A percentile compares a stretch with the other conserved stretches of the same genome.
These are phyloP conservation scores for Pampus argenteus DNA, from an alignment of 2,797 vertebrate species.

Conservation along the genomic window DNA sequence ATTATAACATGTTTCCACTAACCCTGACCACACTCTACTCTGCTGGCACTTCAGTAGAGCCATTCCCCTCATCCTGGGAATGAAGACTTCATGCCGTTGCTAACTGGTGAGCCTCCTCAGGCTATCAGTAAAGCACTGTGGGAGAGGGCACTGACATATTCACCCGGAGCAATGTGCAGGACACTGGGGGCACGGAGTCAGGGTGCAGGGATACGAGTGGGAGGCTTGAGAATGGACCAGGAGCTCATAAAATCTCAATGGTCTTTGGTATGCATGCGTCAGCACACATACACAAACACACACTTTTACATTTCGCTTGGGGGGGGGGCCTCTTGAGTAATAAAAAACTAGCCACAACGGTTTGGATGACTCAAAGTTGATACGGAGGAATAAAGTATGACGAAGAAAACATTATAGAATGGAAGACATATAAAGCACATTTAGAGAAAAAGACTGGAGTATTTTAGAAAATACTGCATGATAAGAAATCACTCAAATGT, in stretches of 20 bases:
- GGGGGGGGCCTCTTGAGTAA: slow-evolving; percentile 34
- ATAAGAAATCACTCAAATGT: slow-evolving; percentile 53
- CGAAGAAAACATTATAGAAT: slow-evolving; percentile 41
- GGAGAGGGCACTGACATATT: slow-evolving; percentile 43
- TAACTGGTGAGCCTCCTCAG: slow-evolving; percentile 19
- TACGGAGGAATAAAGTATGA: slow-evolving; percentile 51
- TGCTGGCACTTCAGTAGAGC: slow-evolving; percentile 30
- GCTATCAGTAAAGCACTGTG: slow-evolving; percentile 19
- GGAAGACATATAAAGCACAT: slow-evolving; percentile 62
- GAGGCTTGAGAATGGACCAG: slow-evolving; percentile 42
- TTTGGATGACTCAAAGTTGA: slow-evolving; percentile 46
- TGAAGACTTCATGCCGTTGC: slow-evolving; percentile 20
- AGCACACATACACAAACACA: slow-evolving; percentile 44
- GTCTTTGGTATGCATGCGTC: slow-evolving; percentile 52
- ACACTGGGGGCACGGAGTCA: slow-evolving; percentile 31
- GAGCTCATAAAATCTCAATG: slow-evolving; percentile 47
- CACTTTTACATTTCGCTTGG: slow-evolving; percentile 36
- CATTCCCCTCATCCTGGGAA: slow-evolving; percentile 34
- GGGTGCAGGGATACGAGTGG: slow-evolving; percentile 4
- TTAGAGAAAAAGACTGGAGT: slow-evolving; percentile 38
- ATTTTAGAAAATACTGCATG: slow-evolving; percentile 57
- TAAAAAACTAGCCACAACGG: slow-evolving; percentile 42
- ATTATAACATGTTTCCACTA: slow-evolving; percentile 67
- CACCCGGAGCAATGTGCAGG: slow-evolving; percentile 9
- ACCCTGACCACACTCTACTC: slow-evolving; percentile 29